phyloP scores from a whole-genome alignment of 1,140 invertebrate genomes.

The Panulirus ornatus region DNA sequence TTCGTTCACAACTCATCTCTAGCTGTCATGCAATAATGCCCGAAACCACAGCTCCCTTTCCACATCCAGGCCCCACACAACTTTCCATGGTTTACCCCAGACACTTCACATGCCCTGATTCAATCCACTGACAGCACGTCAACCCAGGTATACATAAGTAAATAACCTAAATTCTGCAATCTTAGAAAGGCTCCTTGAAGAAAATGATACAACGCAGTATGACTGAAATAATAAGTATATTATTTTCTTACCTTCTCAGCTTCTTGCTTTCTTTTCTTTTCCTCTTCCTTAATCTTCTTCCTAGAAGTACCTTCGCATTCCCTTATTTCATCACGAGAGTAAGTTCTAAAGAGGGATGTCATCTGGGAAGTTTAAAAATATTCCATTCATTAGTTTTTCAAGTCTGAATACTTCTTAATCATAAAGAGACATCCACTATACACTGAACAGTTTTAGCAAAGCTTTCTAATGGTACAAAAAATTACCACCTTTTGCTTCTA shows the following conservation, averaged over 20 bases:
- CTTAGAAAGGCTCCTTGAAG: too few species aligned
- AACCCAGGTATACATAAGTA: neutral
- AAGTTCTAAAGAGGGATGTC: conserved; percentile 63
- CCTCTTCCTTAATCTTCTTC: conserved; percentile 65
- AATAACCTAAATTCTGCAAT: neutral
- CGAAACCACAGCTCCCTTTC: too few species aligned
- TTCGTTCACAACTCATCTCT: too few species aligned
- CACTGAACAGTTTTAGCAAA: neutral
- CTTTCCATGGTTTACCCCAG: too few species aligned
- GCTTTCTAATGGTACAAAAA: too few species aligned
- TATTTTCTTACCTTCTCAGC: conserved; percentile 47
- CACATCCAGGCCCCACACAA: too few species aligned
- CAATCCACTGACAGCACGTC: too few species aligned
- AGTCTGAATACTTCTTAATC: neutral
- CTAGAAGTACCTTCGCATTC: conserved; percentile 57
- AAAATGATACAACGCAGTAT: neutral
- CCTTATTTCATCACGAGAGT: conserved; percentile 53
- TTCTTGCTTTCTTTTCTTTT: conserved; percentile 44
- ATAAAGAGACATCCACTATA: neutral
- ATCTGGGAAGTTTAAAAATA: conserved; percentile 26
- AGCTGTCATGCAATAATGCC: too few species aligned
- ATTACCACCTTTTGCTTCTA: too few species aligned
- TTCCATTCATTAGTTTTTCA: too few species aligned
- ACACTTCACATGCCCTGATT: too few species aligned
- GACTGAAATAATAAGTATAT: too few species aligned